Base-by-base conservation (phyloP, 1,140 invertebrate species). In the Agrypnia vestita region DNA sequence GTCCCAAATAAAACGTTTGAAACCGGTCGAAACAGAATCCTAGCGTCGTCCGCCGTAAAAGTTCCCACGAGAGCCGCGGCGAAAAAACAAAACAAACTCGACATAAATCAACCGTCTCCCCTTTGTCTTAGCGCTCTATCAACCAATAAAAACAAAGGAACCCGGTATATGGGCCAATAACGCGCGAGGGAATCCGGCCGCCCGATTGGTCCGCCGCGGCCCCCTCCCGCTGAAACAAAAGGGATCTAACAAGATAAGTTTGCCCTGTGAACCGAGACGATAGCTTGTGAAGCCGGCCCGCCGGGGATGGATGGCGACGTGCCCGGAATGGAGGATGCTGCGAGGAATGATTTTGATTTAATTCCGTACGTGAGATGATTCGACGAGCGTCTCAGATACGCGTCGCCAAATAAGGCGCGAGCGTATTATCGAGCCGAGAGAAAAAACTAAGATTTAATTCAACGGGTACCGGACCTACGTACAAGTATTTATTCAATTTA, bases 61-160 rank as follows among this genome's bases (percentile, higher is more conserved):
- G 11, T 64, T 64, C 61, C n/a, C 61, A 25, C 71, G 25, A 71
- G 47, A 44, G 53, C 51, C 0, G 21, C 43, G 55, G 44, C 35
- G 43, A 69, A 69, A 78, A 78, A 78, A 46, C 11, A 64, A 46
- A 76, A 76, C 56, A 62, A 76, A 76, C 19, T 64, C 74, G 13
- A 76, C 67, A 73, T 78, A 78, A 78, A 78, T 78, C 77, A 78
- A 61, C 35, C 67, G 75, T 75, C 72, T 9, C 56, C 49, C 51
- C 76, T 73, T 80, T 80, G 81, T 82, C 78, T 80, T 72, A 61
- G 72, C 80, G 77, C 43, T 61, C 73, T 59, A 80, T 76, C 81
- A 76, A 59, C 81, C 81, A 82, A 82, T 82, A 82, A 82, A 82
- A 82, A 80, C 81, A 82, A 80, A 80, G 81, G 78, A 75, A 56